These are phyloP conservation scores for Meloidogyne hapla DNA, from an alignment of 1,140 invertebrate genomes.

Conservation along the genomic window DNA sequence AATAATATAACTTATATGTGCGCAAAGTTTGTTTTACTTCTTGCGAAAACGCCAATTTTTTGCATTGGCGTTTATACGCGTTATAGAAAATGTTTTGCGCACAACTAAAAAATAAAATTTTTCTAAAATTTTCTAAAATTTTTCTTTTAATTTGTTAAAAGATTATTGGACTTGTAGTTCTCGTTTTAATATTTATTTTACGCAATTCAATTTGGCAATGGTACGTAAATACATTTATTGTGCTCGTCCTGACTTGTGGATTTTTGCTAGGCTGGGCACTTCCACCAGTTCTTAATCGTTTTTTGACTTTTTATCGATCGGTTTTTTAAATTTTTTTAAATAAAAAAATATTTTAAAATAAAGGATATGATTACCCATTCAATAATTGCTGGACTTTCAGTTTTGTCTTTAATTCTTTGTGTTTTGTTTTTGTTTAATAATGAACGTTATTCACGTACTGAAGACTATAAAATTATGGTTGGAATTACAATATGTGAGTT, in stretches of 20 bases:
- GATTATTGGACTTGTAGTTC: slow-evolving; percentile 39
- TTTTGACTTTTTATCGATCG: slow-evolving; percentile 47
- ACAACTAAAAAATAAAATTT: too few relatives aligned
- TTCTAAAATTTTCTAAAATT: slow-evolving; percentile 23
- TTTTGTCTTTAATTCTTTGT: slow-evolving; percentile 47
- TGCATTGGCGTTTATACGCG: too few relatives aligned
- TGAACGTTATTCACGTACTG: slow-evolving; percentile 31
- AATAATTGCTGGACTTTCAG: slow-evolving; percentile 32
- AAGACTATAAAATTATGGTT: slow-evolving; percentile 43
- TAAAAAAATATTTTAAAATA: background rate
- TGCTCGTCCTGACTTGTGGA: slow-evolving; percentile 36
- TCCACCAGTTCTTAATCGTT: slow-evolving; percentile 47
- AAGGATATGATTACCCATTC: slow-evolving; percentile 41
- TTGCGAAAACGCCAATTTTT: too few relatives aligned
- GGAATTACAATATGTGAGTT: slow-evolving; percentile 19
- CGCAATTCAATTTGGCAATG: slow-evolving; percentile 39
- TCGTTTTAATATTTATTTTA: slow-evolving; percentile 44
- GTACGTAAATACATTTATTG: slow-evolving; percentile 39
- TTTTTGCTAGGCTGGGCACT: slow-evolving; percentile 50
- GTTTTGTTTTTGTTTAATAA: slow-evolving; percentile 40
- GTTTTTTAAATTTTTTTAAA: slow-evolving; percentile 7
- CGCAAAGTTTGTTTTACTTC: too few relatives aligned
- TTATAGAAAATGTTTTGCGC: too few relatives aligned
- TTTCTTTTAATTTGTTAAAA: slow-evolving; percentile 12
- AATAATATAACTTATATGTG: too few relatives aligned